These are phyloP conservation scores for Formica selysi DNA, from an alignment of 1,140 invertebrate species.

Conservation along the genomic window DNA sequence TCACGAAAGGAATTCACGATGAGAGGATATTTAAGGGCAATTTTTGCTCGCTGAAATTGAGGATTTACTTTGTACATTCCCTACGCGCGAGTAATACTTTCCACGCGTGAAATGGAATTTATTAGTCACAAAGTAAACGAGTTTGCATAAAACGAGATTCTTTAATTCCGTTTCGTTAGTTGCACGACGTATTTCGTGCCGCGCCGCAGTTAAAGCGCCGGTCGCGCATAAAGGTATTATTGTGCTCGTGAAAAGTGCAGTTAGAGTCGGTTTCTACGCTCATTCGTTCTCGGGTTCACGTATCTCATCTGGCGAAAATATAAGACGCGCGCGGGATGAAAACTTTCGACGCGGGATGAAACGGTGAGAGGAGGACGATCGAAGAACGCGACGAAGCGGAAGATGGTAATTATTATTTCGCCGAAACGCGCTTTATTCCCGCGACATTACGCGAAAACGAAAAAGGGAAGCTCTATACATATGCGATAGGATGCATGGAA, in stretches of 20 bases:
- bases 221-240: slow-evolving; percentile 59
- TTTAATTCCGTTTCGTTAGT: slow-evolving; percentile 56
- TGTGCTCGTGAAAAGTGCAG: slow-evolving; percentile 37
- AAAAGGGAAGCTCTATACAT: not conserved
- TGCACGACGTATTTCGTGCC: not conserved
- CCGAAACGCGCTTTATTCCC: not conserved
- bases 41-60: slow-evolving; percentile 25
- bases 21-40: not conserved
- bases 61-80: slow-evolving; percentile 35
- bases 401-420: slow-evolving; percentile 30
- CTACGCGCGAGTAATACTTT: slow-evolving; percentile 9
- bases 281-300: slow-evolving; percentile 42
- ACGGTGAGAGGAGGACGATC: not conserved
- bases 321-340: slow-evolving; percentile 25
- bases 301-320: slow-evolving; percentile 39
- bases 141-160: slow-evolving; percentile 54
- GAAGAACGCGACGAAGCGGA: not conserved
- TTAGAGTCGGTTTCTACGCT: slow-evolving; percentile 49
- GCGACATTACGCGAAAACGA: slow-evolving; percentile 13
- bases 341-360: slow-evolving; percentile 34
- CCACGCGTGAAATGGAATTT: slow-evolving; percentile 55
- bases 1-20: not conserved
- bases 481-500: no score
- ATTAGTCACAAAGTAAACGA: slow-evolving; percentile 58
- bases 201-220: slow-evolving; percentile 42